Base-by-base conservation (phyloP, 1,140 invertebrate species). In the Aphelinus certus region DNA sequence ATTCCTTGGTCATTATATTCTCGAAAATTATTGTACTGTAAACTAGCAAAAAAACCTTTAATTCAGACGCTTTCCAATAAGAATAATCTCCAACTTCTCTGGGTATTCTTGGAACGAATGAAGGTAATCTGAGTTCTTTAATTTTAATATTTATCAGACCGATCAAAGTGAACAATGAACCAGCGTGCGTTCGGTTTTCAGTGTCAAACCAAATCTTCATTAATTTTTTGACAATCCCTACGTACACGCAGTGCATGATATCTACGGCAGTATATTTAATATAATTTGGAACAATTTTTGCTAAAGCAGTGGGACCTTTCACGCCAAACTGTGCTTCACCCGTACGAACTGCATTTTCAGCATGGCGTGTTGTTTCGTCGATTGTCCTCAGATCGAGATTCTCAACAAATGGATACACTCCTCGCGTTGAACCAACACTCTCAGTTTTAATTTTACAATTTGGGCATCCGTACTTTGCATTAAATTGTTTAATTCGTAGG, bases 171-270 rank as follows among this genome's bases (percentile, higher is more conserved):
- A 26, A 61, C 42, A 76, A 53, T 1, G 72, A 75, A 49, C 47
- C 56, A 49, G 63, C 51, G 3, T 75, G 51, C 48, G 67, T 48
- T 10, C 10, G 45, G 62, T 62, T 43, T 49, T 48, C 43, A 10
- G 26, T 26, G 74, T 64, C 61, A 64, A 63, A 61, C 46, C 66
- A 81, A 7, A 81, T 45, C 45, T 55, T 9, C 10, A 76, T 49
- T 1, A 77, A 43, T 64, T 61, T 68, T 62, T 75, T 77, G 0
- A 67, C 26, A 49, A 76, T 61, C 0, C 76, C 78, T 75, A 75
- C 76, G 48, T 77, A 81, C 0, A 79, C 42, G 48, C 74, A 77
- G 47, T 81, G 78, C 77, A 81, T 79, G 0, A 71, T 49, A 64
- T 81, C 80, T 1, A 77, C 9, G 1, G 76, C 53, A 1, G 78